Percentiles rank a stretch among this genome's conserved stretches.
Conservation (phyloP, 2,113 vertebrate genomes). For the Crypturellus undulatus region DNA sequence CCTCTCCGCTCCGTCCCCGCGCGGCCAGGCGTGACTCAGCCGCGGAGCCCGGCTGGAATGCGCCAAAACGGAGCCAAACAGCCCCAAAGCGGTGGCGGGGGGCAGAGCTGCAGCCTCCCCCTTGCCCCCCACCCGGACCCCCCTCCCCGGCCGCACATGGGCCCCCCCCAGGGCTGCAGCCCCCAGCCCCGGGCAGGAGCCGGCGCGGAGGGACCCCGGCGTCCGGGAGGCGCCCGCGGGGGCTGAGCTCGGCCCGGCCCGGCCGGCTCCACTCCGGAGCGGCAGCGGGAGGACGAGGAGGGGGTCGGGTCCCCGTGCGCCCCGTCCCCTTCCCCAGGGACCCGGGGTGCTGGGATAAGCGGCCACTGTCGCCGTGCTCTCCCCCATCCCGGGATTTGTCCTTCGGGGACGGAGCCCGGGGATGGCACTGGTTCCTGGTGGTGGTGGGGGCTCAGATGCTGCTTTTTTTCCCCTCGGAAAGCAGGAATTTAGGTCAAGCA, state of each 20-base stretch:
- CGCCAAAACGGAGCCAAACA: accelerated
- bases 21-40: not conserved
- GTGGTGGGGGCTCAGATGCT: no score
- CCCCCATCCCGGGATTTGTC: not conserved
- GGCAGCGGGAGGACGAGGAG: accelerated
- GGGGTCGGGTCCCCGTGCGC: accelerated
- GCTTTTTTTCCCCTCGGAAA: no score
- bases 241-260: not conserved
- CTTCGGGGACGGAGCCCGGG: no score
- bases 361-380: no score
- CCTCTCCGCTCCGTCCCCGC: not conserved
- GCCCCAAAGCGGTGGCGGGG: not conserved
- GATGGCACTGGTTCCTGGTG: no score
- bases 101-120: not conserved
- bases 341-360: no score
- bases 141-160: no score
- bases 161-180: not conserved
- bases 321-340: not conserved
- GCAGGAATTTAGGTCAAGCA: no score
- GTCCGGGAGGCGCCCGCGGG: no score
- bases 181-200: not conserved
- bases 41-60: not conserved
- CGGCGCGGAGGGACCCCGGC: no score
- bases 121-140: no score
- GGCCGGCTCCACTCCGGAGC: no score